Percentiles rank a stretch among this genome's conserved stretches.
Conservation (phyloP, 1,140 invertebrate genomes). For the Orchestia grillus region DNA sequence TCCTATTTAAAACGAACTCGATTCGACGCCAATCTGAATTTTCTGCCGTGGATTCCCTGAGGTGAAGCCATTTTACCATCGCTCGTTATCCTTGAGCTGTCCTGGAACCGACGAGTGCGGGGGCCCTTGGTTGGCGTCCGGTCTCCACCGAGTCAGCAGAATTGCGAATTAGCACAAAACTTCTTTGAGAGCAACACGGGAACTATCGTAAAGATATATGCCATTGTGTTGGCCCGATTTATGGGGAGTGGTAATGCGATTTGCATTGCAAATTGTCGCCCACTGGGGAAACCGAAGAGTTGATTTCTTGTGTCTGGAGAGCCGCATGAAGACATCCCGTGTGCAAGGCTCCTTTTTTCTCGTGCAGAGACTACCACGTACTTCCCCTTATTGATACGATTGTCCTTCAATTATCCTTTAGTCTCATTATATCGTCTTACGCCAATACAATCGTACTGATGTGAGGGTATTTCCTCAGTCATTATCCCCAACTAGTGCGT, state of each 20-base stretch:
- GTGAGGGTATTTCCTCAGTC: too few relatives aligned
- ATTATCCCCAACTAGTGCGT: too few relatives aligned
- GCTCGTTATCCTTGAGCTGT: constrained; percentile 11
- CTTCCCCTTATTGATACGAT: neutral
- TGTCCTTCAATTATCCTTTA: neutral
- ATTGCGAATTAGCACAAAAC: constrained; percentile 51
- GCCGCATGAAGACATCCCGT: neutral
- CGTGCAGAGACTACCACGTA: neutral
- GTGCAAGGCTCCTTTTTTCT: neutral
- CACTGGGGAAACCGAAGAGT: constrained; percentile 17
- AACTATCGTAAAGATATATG: constrained; percentile 51
- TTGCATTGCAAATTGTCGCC: constrained; percentile 48
- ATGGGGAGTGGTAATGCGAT: constrained; percentile 52
- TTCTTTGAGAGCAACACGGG: constrained; percentile 48
- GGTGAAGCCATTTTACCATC: neutral
- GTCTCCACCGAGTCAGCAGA: constrained; percentile 31
- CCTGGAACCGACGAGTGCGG: neutral
- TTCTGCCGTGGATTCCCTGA: neutral
- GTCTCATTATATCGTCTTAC: neutral
- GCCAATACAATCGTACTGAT: too few relatives aligned
- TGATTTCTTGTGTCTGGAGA: constrained; percentile 27
- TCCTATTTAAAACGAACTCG: neutral
- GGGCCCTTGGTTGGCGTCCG: neutral
- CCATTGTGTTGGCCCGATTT: constrained; percentile 48
- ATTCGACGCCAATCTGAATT: neutral